Evolutionary conservation across 2,113 vertebrate species (phyloP), one percentile per base, ranked within the genome.

Genomic region (Willisornis vidua): DNA sequence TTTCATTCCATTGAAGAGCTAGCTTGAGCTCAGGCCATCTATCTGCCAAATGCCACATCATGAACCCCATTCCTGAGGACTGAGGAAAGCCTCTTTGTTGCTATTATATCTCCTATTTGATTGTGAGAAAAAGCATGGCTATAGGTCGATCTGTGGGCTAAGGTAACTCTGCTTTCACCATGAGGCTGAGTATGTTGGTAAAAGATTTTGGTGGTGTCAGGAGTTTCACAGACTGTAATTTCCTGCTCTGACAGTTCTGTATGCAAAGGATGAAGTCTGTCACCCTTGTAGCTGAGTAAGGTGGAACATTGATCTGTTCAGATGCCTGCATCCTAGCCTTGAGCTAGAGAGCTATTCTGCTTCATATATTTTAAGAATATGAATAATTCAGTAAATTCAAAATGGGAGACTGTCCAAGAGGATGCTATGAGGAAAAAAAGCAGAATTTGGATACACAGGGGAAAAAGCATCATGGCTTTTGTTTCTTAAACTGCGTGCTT

Each of bases 31-130:
- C 73, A 57, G 51, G 8, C 41, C 13, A 57, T 41, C 22, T 46
- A 0, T 59, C 19, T 73, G 49, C 37, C 25, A 71, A 41, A 51
- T 78, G 12, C 19, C 28, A 51, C 45, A 45, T 33, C 58, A 24
- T 61, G 58, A 80, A 57, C 6, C 19, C 7, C 5, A 3, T 76
- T 91, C 87, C 37, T 84, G 73, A 66, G 28, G 26, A 10, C 22
- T 49, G 8, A 49, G 73, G 62, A 84, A 86, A 81, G 2, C 24
- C 23, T 65, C 41, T 45, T 77, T 54, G 17, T 67, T 76, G 33
- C 4, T 52, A 0, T 65, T 0, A 0, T 37, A 14, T 28, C 31
- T 85, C 24, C 28, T 62, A 26, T 6, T 65, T 39, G 18, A 20
- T 61, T 9, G 4, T 74, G 55, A 28, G 73, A 75, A 91, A 84